A percentile compares a stretch with the other conserved stretches of the same genome.
Evolutionary conservation across 2,888 invertebrate species (phyloP).

Genomic region (Trilocha varians): DNA sequence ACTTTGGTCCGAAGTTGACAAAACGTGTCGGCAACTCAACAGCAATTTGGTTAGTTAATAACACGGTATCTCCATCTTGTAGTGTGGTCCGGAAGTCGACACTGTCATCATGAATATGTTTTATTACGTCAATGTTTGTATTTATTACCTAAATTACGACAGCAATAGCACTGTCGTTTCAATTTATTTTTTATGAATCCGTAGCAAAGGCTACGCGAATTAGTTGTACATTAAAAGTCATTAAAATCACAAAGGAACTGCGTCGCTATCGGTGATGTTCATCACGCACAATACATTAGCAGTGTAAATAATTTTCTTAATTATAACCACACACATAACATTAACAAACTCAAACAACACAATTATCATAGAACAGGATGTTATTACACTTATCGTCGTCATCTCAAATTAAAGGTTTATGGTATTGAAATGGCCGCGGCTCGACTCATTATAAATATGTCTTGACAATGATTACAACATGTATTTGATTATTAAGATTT

Average conservation of each 20-base stretch:
- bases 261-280: neutral
- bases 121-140: slow-evolving; percentile 23
- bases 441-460: neutral
- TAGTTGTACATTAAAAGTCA: neutral
- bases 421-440: slow-evolving; percentile 16
- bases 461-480: neutral
- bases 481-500: neutral
- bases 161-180: neutral
- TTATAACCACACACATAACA: slow-evolving; percentile 9
- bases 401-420: slow-evolving; percentile 22
- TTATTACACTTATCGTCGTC: slow-evolving; percentile 15
- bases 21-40: slow-evolving; percentile 40
- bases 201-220: neutral
- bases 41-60: slow-evolving; percentile 38
- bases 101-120: slow-evolving; percentile 47
- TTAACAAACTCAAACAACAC: slow-evolving; percentile 12
- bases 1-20: slow-evolving; percentile 27
- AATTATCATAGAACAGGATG: slow-evolving; percentile 22
- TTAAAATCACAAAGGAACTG: neutral
- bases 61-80: slow-evolving; percentile 30
- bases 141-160: neutral
- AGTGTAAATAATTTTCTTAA: slow-evolving; percentile 14
- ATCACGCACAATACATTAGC: neutral
- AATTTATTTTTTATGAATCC: neutral
- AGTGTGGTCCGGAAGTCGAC: slow-evolving; percentile 65